These are phyloP conservation scores for Sialia sialis DNA, from an alignment of 2,113 vertebrate genomes.

Conservation along the genomic window DNA sequence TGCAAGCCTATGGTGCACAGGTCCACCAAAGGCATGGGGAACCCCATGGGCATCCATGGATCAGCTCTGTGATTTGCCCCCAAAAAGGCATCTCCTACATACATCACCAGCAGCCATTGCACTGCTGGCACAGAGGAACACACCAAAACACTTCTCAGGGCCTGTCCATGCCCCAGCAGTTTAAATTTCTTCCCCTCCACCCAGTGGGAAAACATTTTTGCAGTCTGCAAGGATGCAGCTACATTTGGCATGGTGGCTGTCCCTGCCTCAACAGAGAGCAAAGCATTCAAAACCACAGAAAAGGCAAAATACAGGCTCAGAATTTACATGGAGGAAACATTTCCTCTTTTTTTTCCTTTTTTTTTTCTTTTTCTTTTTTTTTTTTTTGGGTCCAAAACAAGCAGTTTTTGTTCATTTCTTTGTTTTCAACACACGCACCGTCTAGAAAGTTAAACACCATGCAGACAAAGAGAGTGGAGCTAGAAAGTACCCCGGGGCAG, in stretches of 20 bases:
- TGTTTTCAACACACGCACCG: slow-evolving; percentile 72
- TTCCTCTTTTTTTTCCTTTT: slow-evolving; percentile 13
- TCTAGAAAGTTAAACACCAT: slow-evolving; percentile 76
- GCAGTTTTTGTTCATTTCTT: slow-evolving; percentile 33
- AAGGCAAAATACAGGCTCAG: slow-evolving; percentile 71
- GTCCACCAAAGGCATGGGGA: neutral
- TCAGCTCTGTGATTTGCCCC: neutral
- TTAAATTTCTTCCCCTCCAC: slow-evolving; percentile 55
- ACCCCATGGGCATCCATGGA: neutral
- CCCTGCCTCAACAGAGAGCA: slow-evolving; percentile 52
- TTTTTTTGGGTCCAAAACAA: slow-evolving; percentile 60
- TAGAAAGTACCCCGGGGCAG: slow-evolving; percentile 47
- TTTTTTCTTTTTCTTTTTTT: neutral
- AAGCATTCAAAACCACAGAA: slow-evolving; percentile 64
- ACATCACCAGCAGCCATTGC: neutral
- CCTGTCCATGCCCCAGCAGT: neutral
- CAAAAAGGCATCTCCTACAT: neutral
- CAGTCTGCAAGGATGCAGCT: slow-evolving; percentile 58
- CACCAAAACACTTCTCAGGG: neutral
- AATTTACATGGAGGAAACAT: slow-evolving; percentile 69
- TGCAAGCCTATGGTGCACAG: neutral
- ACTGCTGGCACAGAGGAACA: neutral
- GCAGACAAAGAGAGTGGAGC: slow-evolving; percentile 75
- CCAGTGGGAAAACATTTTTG: slow-evolving; percentile 65
- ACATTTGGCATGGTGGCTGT: slow-evolving; percentile 6